Conservation (phyloP, 2,113 vertebrate species). For the Rhynchopsitta pachyrhyncha region DNA sequence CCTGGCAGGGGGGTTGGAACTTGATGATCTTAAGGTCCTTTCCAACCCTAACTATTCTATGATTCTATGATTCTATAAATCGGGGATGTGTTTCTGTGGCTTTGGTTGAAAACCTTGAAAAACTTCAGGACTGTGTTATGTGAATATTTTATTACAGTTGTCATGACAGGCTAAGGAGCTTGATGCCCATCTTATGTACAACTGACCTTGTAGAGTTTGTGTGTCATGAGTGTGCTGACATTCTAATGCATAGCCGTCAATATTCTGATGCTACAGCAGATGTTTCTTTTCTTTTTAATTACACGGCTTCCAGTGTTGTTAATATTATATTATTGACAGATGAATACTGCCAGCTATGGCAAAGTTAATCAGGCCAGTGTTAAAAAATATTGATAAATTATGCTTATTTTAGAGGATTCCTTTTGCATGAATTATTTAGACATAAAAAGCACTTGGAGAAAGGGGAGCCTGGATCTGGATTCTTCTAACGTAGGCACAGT, state of each 20-base stretch:
- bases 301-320: not conserved
- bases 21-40: too few species aligned
- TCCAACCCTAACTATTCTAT: too few species aligned
- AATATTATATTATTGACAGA: not conserved
- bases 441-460: not conserved
- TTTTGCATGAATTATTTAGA: not conserved
- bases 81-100: not conserved
- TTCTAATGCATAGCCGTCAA: not conserved
- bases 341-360: constrained; percentile 1
- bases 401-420: not conserved
- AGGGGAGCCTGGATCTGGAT: not conserved
- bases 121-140: not conserved
- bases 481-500: not conserved
- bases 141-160: not conserved
- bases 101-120: not conserved
- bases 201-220: not conserved
- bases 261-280: not conserved
- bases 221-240: rapidly evolving
- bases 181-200: not conserved
- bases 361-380: not conserved
- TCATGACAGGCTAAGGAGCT: not conserved
- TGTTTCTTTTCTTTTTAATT: constrained; percentile 12
- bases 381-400: not conserved
- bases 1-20: too few species aligned
- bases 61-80: not conserved